Evolutionary conservation across 2,113 vertebrate genomes (phyloP), one percentile per base, ranked within the genome.

Genomic region (Bubalus kerabau): DNA sequence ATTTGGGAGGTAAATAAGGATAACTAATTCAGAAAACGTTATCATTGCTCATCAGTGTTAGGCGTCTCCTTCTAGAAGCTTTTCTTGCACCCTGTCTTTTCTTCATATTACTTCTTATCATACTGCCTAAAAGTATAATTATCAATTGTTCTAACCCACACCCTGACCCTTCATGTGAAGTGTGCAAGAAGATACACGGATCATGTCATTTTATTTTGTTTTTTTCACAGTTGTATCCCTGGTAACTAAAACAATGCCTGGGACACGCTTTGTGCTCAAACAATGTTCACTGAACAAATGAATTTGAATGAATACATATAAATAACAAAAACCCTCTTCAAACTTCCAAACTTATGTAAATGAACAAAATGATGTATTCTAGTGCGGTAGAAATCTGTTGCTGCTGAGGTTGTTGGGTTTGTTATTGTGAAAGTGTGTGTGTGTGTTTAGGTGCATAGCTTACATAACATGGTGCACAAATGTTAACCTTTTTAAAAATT

Each of bases 271-370:
- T 50, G 19, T 89, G 48, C 2, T 76, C 11, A 92, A 59, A 17
- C 12, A 57, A 76, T 40, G 4, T n/a, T 64, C 62, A 71, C 10
- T 52, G 76, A 76, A 36, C 23, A 43, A 52, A 87, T n/a, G 11
- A 67, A 60, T 82, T 30, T 7, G 7, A 76, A 88, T 30, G 23
- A 48, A 50, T 48, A 36, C 24, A 24, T 48, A 5, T 36, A 91
- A 97, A 78, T 7, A 54, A 59, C 28, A 93, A 92, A 76, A 32
- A 71, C 60, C 2, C 12, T 71, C 76, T 88, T 23, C 7, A 88
- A 86, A 89, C 19, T 48, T 87, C 5, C 88, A 92, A 76, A 89
- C 17, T 71, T 71, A 90, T 15, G 60, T 24, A 60, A 71, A 74
- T 82, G 19, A 91, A 87, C 17, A 3, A 76, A 93, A 74, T 40